phyloP scores from a whole-genome alignment of 2,888 invertebrate genomes.

The Chalcis sispes region DNA sequence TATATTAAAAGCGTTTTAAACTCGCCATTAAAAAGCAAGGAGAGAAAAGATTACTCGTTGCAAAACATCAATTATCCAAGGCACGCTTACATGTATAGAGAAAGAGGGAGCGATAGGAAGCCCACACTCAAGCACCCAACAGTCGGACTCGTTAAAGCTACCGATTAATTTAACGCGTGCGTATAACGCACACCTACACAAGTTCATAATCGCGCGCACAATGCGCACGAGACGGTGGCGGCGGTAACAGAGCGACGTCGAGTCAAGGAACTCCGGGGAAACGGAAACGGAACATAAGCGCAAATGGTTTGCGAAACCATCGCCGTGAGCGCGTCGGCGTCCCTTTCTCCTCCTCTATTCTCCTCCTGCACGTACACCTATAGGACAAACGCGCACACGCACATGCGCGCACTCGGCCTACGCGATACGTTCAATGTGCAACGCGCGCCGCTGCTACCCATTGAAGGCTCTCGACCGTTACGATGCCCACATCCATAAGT shows the following conservation, averaged over 20 bases:
- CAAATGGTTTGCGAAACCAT: constrained; percentile 36
- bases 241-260: not conserved
- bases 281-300: constrained; percentile 45
- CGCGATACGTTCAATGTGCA: not conserved
- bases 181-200: not conserved
- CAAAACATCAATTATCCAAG: no score
- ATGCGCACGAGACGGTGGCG: constrained; percentile 8
- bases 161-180: constrained; percentile 15
- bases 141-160: not conserved
- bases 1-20: no score
- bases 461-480: constrained; percentile 17
- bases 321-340: constrained; percentile 26
- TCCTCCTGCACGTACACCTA: not conserved
- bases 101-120: no score
- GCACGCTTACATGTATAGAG: no score
- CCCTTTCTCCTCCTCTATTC: no score
- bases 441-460: not conserved
- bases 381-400: not conserved
- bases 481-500: not conserved
- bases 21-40: no score
- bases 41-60: no score
- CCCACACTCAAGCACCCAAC: no score
- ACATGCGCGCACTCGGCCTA: not conserved
- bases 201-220: not conserved
- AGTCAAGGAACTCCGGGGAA: constrained; percentile 39